Evolutionary conservation across 2,888 invertebrate species (phyloP), one percentile per base, ranked within the genome.

Genomic region (Hypomecis punctinalis): DNA sequence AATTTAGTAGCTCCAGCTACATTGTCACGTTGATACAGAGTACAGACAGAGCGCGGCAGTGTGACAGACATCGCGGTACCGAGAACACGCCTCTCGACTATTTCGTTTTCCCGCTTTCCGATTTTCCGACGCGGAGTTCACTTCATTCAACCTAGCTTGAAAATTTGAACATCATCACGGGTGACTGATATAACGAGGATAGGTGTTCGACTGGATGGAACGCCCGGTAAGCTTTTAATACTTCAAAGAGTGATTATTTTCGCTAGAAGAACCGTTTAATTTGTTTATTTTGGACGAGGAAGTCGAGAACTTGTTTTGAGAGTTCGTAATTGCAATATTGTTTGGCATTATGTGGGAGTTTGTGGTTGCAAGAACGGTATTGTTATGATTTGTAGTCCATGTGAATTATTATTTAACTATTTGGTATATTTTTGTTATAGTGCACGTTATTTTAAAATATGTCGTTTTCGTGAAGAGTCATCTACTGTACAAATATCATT

Each of bases 41-140:
- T 40, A 43, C 13, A 42, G 5, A 56, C 48, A 52, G 54, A 47
- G 68, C 56, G 61, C 71, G 68, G 61, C 73, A 75, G 73, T 74
- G 56, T 68, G 70, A 66, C 66, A 61, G 63, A 46, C 42, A 60
- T n/a, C 68, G 57, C 54, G 46, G 67, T 36, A 45, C 23, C 39
- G 63, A 58, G 51, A 67, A 56, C 59, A 70, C 75, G 72, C 62
- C 67, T 61, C 66, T 48, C 52, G 45, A 60, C n/a, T 10, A 35
- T 42, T 47, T 23, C 23, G 42, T 61, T 71, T 67, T 68, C 68
- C 61, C 71, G 67, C 70, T 71, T 66, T 61, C 66, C 71, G 69
- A 73, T 67, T 67, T 70, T 49, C 69, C 56, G 57, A 58, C 59
- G 62, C 64, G 59, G 47, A 56, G 49, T 64, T 57, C 63, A 62